Base-by-base conservation (phyloP, 2,888 invertebrate genomes). In the Diaperis boleti region DNA sequence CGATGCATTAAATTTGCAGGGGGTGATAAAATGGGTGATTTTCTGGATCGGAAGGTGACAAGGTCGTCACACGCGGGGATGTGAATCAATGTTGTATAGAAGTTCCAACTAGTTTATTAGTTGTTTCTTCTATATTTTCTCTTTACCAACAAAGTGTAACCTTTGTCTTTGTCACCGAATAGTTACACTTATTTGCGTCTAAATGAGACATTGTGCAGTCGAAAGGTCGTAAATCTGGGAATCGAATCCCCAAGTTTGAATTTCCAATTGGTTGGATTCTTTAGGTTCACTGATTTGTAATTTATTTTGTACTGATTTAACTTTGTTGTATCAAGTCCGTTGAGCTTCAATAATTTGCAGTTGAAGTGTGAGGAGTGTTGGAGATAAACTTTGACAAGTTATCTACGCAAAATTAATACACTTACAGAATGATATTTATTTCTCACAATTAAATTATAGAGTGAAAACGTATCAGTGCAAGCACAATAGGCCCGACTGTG, bases 221-320 rank as follows among this genome's bases (percentile, higher is more conserved):
- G 17, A 33, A 15, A 17, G 15, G 15, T 18, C 26, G 52, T 39
- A 20, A 52, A 52, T 39, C 37, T 22, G 39, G 13, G 35, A 52
- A 52, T 52, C 39, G 37, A 52, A 52, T 52, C 35, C 18, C 35
- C 37, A 14, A 52, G 52, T 52, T 52, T 39, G 37, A 52, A 39
- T 52, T 52, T 52, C 52, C 52, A 52, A 37, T 37, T 37, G 52
- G 37, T 52, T 26, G 52, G 8, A 13, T 39, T 37, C 37, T 52
- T 52, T 37, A 39, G 26, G 52, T 52, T 52, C 52, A 52, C 11
- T 52, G 52, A 37, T 52, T 52, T 52, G 18, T 52, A 52, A 52
- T 52, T 52, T 52, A 39, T 52, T 52, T 52, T 37, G 20, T 11
- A 52, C 52, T 52, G 52, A 52, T 52, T 49, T 52, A 49, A 49